Evolutionary conservation across 2,797 vertebrate genomes (phyloP), one percentile per base, ranked within the genome.

Genomic region (Danio tinwini): DNA sequence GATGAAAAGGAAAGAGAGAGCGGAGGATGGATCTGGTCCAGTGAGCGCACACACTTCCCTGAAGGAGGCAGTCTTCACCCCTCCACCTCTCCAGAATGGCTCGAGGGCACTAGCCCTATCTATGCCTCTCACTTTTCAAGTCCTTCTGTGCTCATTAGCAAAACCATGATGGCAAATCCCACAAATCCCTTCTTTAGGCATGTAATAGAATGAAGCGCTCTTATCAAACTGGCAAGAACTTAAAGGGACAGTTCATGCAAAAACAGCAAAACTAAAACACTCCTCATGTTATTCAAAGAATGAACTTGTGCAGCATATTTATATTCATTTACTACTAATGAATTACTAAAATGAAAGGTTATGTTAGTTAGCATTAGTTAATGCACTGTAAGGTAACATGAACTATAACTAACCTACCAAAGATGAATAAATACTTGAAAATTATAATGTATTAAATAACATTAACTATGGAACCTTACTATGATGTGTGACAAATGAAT

Each of bases 141-240:
- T 84, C 75, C 71, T 81, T 75, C 67, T 70, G 72, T 80, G 72
- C 83, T 86, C 85, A 84, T 84, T 84, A 84, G 83, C 56, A 56
- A 84, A 80, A 80, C 68, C 65, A 58, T 77, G 56, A 86, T 81
- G 75, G 62, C 58, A 83, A 83, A 83, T 78, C 71, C 65, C 70
- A 83, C 72, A 81, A 78, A 78, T 78, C 63, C 56, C 56, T 78
- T 55, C 39, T 84, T 81, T 74, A 64, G 52, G n/a, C 62, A 74
- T 70, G 61, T 67, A 62, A 49, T 50, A 84, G 71, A 83, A 81
- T 70, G 40, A 56, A 76, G 14, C 13, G 17, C 75, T 83, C 68
- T 44, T 5, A 69, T 76, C 58, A 7, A 12, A 80, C 8, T 13
- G 7, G 12, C 44, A 63, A 80, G 29, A 52, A 63, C 53, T 9